These are phyloP conservation scores for Pediacus dermestoides DNA, from an alignment of 2,888 invertebrate genomes.

Conservation along the genomic window DNA sequence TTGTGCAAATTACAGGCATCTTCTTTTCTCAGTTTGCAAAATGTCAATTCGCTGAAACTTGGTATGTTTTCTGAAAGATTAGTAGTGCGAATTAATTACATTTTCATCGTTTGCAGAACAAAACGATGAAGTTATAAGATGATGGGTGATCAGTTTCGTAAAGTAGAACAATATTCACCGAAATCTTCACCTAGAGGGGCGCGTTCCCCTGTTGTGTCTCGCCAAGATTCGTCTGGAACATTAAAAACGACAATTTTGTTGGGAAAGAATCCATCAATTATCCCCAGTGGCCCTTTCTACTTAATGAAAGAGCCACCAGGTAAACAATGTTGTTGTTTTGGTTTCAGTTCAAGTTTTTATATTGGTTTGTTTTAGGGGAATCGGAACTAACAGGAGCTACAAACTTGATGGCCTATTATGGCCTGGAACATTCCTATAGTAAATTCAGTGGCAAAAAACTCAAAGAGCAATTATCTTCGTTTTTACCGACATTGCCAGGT, in stretches of 20 bases:
- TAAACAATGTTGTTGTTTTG: slow-evolving; percentile 39
- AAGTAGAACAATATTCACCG: slow-evolving; percentile 92
- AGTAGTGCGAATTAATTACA: too few species aligned
- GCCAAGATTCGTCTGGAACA: slow-evolving; percentile 96
- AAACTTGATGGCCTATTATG: slow-evolving; percentile 95
- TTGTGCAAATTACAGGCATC: too few species aligned
- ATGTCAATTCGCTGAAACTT: too few species aligned
- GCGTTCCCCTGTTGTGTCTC: slow-evolving; percentile 90
- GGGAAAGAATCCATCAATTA: slow-evolving; percentile 95
- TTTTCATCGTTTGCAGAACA: too few species aligned
- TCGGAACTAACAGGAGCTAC: slow-evolving; percentile 93
- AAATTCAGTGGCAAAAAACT: slow-evolving; percentile 96
- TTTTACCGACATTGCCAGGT: slow-evolving; percentile 91
- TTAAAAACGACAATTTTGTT: slow-evolving; percentile 96
- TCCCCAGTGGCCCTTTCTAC: slow-evolving; percentile 97
- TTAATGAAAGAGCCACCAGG: slow-evolving; percentile 96
- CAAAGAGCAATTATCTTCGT: slow-evolving; percentile 92
- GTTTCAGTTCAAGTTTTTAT: slow-evolving; percentile 4
- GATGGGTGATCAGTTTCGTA: slow-evolving; percentile 90
- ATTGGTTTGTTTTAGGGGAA: slow-evolving; percentile 60
- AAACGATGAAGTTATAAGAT: slow-evolving; percentile 64
- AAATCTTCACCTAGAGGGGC: slow-evolving; percentile 92
- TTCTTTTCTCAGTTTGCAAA: too few species aligned
- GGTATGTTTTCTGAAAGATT: too few species aligned
- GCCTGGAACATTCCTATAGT: slow-evolving; percentile 94